Conservation (phyloP, 2,888 invertebrate genomes). For the Nephrocerus scutellatus region DNA sequence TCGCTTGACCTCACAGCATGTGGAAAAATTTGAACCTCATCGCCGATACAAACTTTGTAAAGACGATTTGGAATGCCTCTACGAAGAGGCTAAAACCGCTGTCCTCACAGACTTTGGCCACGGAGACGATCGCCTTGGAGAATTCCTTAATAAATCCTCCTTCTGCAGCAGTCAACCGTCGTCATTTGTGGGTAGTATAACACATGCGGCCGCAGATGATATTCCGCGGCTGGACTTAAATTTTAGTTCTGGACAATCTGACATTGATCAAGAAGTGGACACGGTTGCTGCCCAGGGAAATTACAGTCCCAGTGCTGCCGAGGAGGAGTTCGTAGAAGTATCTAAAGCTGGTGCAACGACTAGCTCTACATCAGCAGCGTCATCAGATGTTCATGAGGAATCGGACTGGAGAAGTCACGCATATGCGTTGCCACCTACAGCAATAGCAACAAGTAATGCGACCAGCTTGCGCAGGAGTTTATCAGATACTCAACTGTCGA, state of each 20-base stretch:
- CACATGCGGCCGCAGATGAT: neutral
- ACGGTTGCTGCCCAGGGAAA: conserved; percentile 15
- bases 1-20: conserved; percentile 45
- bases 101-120: conserved; percentile 33
- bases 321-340: conserved; percentile 26
- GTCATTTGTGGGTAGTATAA: neutral
- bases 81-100: conserved; percentile 44
- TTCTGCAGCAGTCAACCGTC: conserved; percentile 10
- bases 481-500: too few species aligned
- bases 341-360: conserved; percentile 20
- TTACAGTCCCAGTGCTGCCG: conserved; percentile 29
- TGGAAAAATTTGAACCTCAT: conserved; percentile 42
- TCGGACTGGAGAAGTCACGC: too few species aligned
- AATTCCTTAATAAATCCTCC: conserved; percentile 25
- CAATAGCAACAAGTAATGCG: too few species aligned
- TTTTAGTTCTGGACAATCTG: conserved; percentile 30
- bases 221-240: conserved; percentile 33
- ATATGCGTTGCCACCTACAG: too few species aligned
- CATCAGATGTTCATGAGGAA: too few species aligned
- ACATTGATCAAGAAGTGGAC: conserved; percentile 20
- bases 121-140: conserved; percentile 27
- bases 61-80: conserved; percentile 44
- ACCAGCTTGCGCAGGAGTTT: too few species aligned
- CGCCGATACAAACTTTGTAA: conserved; percentile 46
- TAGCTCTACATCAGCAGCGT: too few species aligned